Evolutionary conservation across 2,113 vertebrate species (phyloP).

Genomic region (Penelope pileata): DNA sequence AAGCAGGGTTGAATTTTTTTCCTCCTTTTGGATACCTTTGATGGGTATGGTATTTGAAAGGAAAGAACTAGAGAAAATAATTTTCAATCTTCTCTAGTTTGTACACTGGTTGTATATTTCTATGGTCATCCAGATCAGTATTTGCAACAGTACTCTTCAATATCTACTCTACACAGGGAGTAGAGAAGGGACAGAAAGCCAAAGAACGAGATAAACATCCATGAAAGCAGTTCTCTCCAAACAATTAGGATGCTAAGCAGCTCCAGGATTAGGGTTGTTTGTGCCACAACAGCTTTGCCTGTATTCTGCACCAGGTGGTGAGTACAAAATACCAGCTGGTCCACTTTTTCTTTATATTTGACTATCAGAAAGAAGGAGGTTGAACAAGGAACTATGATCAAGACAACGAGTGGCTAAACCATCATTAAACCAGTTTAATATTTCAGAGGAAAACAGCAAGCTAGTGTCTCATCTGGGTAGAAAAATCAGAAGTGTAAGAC

Average conservation of each 20-base stretch:
- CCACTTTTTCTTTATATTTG: not conserved
- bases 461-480: not conserved
- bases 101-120: not conserved
- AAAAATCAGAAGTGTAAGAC: not conserved
- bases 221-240: not conserved
- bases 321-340: conserved; percentile 31
- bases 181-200: not conserved
- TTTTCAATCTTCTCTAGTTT: not conserved
- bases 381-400: not conserved
- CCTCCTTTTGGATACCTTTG: not conserved
- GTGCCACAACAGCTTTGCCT: conserved; percentile 12
- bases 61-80: not conserved
- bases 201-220: not conserved
- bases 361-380: not conserved
- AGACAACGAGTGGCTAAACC: not conserved
- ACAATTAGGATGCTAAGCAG: not conserved
- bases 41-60: not conserved
- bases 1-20: not conserved
- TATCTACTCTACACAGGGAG: not conserved
- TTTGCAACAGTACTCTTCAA: not conserved
- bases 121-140: not conserved
- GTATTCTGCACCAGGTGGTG: not conserved
- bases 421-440: not conserved
- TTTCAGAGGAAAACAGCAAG: not conserved
- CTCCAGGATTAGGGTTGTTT: not conserved